Conservation (phyloP, 2,888 invertebrate species). For the Serripes groenlandicus region DNA sequence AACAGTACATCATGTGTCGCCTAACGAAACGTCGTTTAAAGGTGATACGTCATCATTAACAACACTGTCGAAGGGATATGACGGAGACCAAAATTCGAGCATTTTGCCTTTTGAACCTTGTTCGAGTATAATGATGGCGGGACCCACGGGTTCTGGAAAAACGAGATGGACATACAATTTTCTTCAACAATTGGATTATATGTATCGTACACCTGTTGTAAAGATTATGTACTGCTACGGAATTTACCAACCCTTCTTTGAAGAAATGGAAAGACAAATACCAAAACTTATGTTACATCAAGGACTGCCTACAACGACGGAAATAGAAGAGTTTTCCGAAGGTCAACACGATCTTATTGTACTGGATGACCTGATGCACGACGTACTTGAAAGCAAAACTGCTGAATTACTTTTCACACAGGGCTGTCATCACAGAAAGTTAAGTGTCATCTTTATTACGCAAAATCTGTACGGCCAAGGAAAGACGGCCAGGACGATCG, state of each 20-base stretch:
- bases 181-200: conserved; percentile 30
- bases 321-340: conserved; percentile 47
- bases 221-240: conserved; percentile 46
- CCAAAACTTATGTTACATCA: conserved; percentile 29
- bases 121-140: conserved; percentile 45
- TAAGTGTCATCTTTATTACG: conserved; percentile 23
- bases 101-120: conserved; percentile 62
- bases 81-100: no score
- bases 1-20: no score
- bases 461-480: conserved; percentile 22
- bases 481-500: conserved; percentile 34
- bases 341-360: conserved; percentile 30
- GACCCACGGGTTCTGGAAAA: conserved; percentile 30
- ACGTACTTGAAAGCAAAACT: conserved; percentile 18
- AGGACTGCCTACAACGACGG: conserved; percentile 25
- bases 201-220: conserved; percentile 50
- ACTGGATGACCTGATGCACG: conserved; percentile 40
- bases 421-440: conserved; percentile 41
- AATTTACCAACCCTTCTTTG: conserved; percentile 45
- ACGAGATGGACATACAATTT: conserved; percentile 53
- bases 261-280: conserved; percentile 42
- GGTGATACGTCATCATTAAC: no score
- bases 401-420: conserved; percentile 44
- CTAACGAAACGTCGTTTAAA: no score
- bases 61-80: no score